phyloP scores from a whole-genome alignment of 2,113 vertebrate genomes.

The Scortum barcoo region DNA sequence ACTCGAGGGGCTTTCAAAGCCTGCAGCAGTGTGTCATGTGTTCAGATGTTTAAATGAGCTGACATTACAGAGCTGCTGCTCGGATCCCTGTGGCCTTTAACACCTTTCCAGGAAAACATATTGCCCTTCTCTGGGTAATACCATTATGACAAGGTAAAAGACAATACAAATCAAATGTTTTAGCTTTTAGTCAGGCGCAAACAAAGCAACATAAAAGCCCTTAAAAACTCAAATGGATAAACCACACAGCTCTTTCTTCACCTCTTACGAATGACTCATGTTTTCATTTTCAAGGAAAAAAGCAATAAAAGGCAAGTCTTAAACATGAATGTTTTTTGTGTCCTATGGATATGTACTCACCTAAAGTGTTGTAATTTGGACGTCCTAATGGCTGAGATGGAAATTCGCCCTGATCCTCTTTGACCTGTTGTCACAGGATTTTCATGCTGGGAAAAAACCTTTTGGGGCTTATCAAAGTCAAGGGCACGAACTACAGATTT shows the following conservation, averaged over 20 bases:
- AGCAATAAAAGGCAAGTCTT: background rate
- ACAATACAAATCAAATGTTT: background rate
- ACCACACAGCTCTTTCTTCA: too few species aligned
- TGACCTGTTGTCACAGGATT: conserved; percentile 16
- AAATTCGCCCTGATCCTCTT: background rate
- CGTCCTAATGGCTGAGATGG: background rate
- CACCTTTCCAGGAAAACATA: background rate
- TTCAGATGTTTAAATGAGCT: conserved; percentile 2
- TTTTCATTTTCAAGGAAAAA: background rate
- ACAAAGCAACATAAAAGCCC: too few species aligned
- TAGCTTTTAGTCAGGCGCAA: too few species aligned
- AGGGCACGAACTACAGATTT: background rate
- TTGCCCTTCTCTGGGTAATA: background rate
- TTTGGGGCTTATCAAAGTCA: conserved; percentile 24
- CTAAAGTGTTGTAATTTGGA: conserved; percentile 1
- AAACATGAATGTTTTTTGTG: background rate
- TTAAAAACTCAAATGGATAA: too few species aligned
- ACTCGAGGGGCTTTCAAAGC: background rate
- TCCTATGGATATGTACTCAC: background rate
- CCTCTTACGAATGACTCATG: background rate
- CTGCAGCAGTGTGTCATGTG: background rate
- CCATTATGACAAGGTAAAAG: background rate
- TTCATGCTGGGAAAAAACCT: conserved; percentile 13
- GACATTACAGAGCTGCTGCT: background rate
- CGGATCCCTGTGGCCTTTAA: too few species aligned